Evolutionary conservation across 2,797 vertebrate genomes (phyloP).

Genomic region (Syndactyla subalaris): DNA sequence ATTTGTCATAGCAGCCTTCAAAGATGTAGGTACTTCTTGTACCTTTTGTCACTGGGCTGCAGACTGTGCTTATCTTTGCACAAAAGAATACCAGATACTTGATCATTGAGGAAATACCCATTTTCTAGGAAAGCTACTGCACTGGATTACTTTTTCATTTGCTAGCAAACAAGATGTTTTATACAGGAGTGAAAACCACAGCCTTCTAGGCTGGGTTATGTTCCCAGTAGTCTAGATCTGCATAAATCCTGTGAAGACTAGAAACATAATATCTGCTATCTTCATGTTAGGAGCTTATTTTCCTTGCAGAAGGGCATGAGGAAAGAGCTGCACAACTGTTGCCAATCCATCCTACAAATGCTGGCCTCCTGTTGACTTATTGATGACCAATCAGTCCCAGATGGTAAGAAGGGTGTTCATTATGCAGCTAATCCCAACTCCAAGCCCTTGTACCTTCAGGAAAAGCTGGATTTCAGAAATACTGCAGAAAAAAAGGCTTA

Average conservation of each 20-base stretch:
- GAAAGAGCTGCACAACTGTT: neutral
- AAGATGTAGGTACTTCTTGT: neutral
- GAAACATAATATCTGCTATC: neutral
- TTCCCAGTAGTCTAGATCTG: fast-evolving
- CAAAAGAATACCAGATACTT: too few relatives aligned
- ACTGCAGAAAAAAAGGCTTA: neutral
- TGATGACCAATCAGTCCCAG: neutral
- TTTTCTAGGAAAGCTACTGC: neutral
- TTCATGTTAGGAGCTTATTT: neutral
- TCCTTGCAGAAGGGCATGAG: neutral
- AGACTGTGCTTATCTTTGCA: neutral
- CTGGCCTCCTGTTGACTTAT: neutral
- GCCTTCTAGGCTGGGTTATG: neutral
- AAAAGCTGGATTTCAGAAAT: neutral
- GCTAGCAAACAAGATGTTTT: too few relatives aligned
- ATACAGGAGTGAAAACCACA: neutral
- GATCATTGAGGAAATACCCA: neutral
- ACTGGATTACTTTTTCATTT: neutral
- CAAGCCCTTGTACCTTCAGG: neutral
- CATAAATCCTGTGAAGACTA: neutral
- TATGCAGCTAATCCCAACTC: neutral
- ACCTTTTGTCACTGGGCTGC: neutral
- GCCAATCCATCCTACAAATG: too few relatives aligned
- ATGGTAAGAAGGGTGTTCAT: neutral
- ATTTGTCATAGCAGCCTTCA: neutral